Conservation (phyloP, 2,888 invertebrate genomes). For the Myopa testacea region DNA sequence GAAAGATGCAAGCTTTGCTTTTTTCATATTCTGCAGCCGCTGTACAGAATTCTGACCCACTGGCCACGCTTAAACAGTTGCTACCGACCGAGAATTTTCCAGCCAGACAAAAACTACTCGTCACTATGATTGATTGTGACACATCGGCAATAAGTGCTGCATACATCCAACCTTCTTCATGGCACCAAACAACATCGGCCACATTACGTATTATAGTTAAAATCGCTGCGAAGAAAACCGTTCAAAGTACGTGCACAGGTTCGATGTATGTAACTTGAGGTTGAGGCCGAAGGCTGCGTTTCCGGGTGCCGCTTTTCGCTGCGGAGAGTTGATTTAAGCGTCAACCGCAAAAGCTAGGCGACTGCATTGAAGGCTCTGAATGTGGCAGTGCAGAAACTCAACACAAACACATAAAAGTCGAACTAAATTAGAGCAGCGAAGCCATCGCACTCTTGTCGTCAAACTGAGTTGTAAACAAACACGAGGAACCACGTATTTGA, state of each 20-base stretch:
- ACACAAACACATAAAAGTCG: neutral
- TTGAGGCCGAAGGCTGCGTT: neutral
- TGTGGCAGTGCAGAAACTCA: neutral
- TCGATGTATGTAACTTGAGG: neutral
- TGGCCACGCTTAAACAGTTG: too few species aligned
- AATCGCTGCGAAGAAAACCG: neutral
- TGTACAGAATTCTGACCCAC: too few species aligned
- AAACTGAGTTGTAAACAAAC: neutral
- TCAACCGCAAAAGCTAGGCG: neutral
- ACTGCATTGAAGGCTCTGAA: conserved; percentile 1
- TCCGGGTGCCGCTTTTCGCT: neutral
- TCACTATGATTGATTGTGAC: conserved; percentile 32
- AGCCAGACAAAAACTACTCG: neutral
- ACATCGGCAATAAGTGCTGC: conserved; percentile 14
- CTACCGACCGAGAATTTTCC: neutral
- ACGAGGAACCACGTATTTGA: neutral
- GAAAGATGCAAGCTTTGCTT: too few species aligned
- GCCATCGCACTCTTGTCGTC: neutral
- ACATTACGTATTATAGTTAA: neutral
- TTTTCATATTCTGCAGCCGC: too few species aligned
- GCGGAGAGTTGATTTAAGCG: conserved; percentile 8
- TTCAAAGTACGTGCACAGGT: neutral
- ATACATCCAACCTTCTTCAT: too few species aligned
- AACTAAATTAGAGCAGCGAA: conserved; percentile 22
- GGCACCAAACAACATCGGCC: neutral